Conservation (phyloP, 2,113 vertebrate genomes). For the Symphodus melops region DNA sequence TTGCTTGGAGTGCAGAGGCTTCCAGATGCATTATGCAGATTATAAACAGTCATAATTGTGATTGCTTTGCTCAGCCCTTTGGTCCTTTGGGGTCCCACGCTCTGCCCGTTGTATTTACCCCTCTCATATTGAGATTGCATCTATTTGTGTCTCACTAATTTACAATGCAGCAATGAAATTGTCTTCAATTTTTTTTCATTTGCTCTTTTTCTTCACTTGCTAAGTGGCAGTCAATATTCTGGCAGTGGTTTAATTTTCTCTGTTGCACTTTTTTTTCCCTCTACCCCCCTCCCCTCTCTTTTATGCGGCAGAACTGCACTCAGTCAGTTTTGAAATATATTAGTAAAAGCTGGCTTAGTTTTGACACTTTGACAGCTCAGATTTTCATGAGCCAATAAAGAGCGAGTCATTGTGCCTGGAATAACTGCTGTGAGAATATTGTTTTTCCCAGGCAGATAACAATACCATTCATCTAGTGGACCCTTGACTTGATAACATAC, state of each 20-base stretch:
- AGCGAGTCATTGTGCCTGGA: conserved; percentile 51
- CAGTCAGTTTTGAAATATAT: conserved; percentile 52
- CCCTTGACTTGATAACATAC: conserved; percentile 41
- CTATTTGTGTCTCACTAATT: conserved; percentile 61
- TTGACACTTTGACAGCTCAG: conserved; percentile 68
- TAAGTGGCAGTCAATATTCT: conserved; percentile 53
- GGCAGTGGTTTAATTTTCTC: conserved; percentile 56
- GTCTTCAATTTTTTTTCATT: conserved; percentile 13
- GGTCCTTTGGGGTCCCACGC: conserved; percentile 6
- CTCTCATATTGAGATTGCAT: conserved; percentile 46
- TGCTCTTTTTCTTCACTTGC: conserved; percentile 35
- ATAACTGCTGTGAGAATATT: conserved; percentile 51
- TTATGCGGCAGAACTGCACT: conserved; percentile 40
- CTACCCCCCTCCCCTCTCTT: neutral
- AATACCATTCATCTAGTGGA: conserved; percentile 26
- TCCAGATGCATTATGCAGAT: conserved; percentile 61
- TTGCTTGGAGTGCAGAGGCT: neutral
- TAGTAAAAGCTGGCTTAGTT: conserved; percentile 52
- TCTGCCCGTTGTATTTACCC: conserved; percentile 33
- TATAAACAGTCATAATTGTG: conserved; percentile 60
- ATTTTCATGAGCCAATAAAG: conserved; percentile 64
- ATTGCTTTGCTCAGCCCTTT: conserved; percentile 42
- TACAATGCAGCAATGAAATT: conserved; percentile 46
- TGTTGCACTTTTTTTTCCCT: neutral
- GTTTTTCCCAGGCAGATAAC: conserved; percentile 39